Evolutionary conservation across 2,888 invertebrate species (phyloP), one percentile per base, ranked within the genome.

Genomic region (Keiferia lycopersicella): DNA sequence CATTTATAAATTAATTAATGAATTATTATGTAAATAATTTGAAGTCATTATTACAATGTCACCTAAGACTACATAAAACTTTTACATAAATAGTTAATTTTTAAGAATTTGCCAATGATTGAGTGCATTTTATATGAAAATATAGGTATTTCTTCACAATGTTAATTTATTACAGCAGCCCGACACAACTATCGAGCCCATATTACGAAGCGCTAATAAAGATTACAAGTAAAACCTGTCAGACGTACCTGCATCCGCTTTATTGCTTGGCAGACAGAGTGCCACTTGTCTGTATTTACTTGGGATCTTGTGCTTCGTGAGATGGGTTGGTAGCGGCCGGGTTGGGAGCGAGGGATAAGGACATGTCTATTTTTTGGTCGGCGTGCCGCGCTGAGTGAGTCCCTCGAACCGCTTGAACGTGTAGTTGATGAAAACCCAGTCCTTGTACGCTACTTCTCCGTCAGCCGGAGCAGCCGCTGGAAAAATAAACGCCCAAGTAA

Each of bases 361-460:
- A 39, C 39, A 53, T 48, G 92, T 90, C 88, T 85, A 96, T 93
- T 96, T 96, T 88, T 96, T 96, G 75, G 94, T 95, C 59, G 96
- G 95, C 67, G 95, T 95, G 70, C 97, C 97, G 76, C 97, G 94
- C 85, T 98, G 98, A 62, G 98, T 98, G 70, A 98, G 93, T 34
- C 98, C 99, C 91, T 99, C 99, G 91, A 99, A 99, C 75, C 99
- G 94, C 88, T 99, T 99, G 93, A 99, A 99, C 68, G 99, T 99
- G 92, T 99, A 99, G 93, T 99, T 99, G 84, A 99, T 98, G 91
- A 99, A 99, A 75, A 99, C 99, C 98, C 99, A 99, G 93, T 99
- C 99, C 93, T 99, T 99, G 90, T 97, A 96, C 78, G 96, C 96
- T 71, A 95, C 95, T 88, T 98, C 98, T 69, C 97, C 97, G 81